Base-by-base conservation (phyloP, 92 coral and sea anemone genomes). In the Epizoanthus ramosus region DNA sequence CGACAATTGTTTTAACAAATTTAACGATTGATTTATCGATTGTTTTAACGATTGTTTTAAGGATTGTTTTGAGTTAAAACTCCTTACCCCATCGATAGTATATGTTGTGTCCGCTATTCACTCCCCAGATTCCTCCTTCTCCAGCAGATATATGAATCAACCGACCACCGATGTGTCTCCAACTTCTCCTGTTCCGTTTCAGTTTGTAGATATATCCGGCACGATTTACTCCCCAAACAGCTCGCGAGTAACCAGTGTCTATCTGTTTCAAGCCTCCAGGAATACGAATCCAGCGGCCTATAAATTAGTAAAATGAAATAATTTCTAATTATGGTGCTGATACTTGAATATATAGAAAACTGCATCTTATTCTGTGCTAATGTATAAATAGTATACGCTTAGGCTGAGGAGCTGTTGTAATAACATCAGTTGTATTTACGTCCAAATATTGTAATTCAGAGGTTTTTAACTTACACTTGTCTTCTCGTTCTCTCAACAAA, bases 241-340 rank as follows among this genome's bases (percentile, higher is more conserved):
- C 71, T 5, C 80, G 79, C 1, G 80, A 60, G 58, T 72, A 72
- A 24, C 87, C 87, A 83, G 87, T 72, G 63, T 83, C 87, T 16
- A 83, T 59, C 33, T 76, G 81, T 14, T 39, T 22, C 69, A 76
- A 76, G 19, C 41, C 64, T 35, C 81, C 69, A 37, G 81, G 81
- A 76, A 76, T 39, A n/a, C 81, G 81, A 25, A 24, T 15, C 81
- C 81, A 76, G 47, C 81, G 81, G 21, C 81, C 81, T 76, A 9
- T 3, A 5, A 39, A 41, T 50, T 50, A 10, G 15, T 6, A 9
- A 50, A 50, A 16, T 50, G 54, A 50, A 50, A 50, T 10, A 3
- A 43, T 43, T 43, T 50, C 54, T 50, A 50, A 50, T 50, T 50
- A 50, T 10, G 12, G 54, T 50, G 54, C 54, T 47, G 14, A 47